Base-by-base conservation (phyloP, 1,140 invertebrate genomes). In the Saccostrea cuccullata region DNA sequence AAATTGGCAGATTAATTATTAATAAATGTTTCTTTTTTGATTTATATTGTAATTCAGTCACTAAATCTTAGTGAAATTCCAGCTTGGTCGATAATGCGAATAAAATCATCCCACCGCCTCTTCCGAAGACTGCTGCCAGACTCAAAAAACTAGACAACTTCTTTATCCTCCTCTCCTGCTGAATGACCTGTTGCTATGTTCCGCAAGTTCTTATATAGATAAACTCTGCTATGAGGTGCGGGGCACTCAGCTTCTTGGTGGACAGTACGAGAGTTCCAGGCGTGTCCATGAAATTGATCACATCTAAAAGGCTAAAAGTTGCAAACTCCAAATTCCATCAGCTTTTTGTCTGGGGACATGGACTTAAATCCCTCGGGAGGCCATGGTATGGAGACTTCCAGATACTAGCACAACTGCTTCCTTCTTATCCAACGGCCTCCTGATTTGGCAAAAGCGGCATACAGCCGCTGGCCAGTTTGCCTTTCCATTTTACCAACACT, bases 31-130 rank as follows among this genome's bases (percentile, higher is more conserved):
- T 3, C 2, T 30, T 3, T 40, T 9, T 83, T 40, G n/a, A n/a
- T n/a, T n/a, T n/a, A n/a, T n/a, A 4, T 47, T 36, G 47, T 40
- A 36, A 3, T 36, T n/a, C 4, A 3, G 20, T 83, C 82, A n/a
- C 20, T 40, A 4, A 83, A 30, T 55, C 82, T 83, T 0, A 83
- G 82, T 11, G 82, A 36, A 47, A 83, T 83, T n/a, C 82, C 82
- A n/a, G 36, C n/a, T n/a, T 30, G 20, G 30, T 83, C 82, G 15
- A 83, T 15, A n/a, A 55, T 40, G 11, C 13, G 12, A n/a, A 83
- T 83, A 20, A 83, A 17, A n/a, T 83, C n/a, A 40, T 83, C 82
- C 36, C 82, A 83, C 8, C n/a, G 13, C 36, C 82, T 36, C 12
- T 17, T 55, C 47, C 82, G 23, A 3, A 2, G 23, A 47, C 47